Evolutionary conservation across 37 sponge, comb jelly and placozoan genomes (phyloP), one percentile per base, ranked within the genome.

Genomic region (Halichondria panicea): DNA sequence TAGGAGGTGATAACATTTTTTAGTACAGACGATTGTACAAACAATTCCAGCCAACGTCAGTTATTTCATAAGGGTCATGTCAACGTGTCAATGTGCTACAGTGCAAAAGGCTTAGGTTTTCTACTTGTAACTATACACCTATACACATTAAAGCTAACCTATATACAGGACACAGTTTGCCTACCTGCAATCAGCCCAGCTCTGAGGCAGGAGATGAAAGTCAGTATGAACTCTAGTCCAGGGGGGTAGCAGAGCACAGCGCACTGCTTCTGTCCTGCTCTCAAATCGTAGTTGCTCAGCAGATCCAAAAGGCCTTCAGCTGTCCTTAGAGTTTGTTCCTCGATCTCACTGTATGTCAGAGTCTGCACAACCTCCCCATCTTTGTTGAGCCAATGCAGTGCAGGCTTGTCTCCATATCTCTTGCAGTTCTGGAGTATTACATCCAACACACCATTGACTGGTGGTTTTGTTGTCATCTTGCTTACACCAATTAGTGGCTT

Each of bases 171-270:
- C 50, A 48, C 13, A 9, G 12, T 11, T 13, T 24, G 25, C 55
- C 25, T 48, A 84, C 84, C 84, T 37, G 84, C 63, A 31, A 69
- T 75, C 5, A 75, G 9, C 31, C 76, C 62, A 11, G 84, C 76
- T 30, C 68, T 31, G 28, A 84, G 76, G 70, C 77, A 84, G 70
- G 69, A 76, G 0, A 75, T 11, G 62, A 84, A 70, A 39, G 63
- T 40, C 9, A 69, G 3, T 8, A 75, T 56, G 53, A 76, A 76
- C 5, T 84, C 76, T 63, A 84, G 70, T 19, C 84, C 84, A 28
- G 76, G 70, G 25, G 76, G 76, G 70, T 69, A 76, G 70, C 77
- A 84, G 37, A 84, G 63, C 25, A 84, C 63, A 32, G 41, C 77
- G 55, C 84, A 55, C 35, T 81, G 50, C 30, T 69, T 54, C 42